Conservation (phyloP, 2,113 vertebrate genomes). For the Narcine bancroftii region DNA sequence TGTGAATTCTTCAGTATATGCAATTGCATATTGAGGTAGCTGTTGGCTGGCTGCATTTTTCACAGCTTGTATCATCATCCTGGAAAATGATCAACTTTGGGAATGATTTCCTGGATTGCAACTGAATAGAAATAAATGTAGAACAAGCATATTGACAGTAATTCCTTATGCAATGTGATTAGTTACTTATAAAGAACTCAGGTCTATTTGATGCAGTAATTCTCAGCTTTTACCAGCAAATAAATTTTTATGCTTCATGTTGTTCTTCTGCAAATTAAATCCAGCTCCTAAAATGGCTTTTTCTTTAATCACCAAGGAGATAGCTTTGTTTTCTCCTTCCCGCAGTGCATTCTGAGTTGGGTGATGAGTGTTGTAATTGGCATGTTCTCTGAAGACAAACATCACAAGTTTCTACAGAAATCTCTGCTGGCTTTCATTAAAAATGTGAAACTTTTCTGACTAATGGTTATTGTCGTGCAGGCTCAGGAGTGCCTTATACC, state of each 20-base stretch:
- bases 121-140: not conserved
- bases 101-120: constrained; percentile 23
- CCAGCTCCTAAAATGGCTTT: not conserved
- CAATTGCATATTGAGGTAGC: not conserved
- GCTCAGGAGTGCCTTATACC: not conserved
- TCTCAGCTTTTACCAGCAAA: not conserved
- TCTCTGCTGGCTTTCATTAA: not conserved
- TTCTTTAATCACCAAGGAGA: constrained; percentile 27
- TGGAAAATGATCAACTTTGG: not conserved
- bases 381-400: not conserved
- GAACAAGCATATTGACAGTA: not conserved
- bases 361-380: not conserved
- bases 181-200: not conserved
- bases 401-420: not conserved
- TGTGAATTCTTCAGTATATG: not conserved
- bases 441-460: not conserved
- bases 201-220: not conserved
- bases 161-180: not conserved
- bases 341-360: not conserved
- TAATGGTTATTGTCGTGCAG: not conserved
- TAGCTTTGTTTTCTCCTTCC: not conserved
- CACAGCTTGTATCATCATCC: not conserved
- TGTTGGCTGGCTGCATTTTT: constrained; percentile 4
- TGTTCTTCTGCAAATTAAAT: not conserved
- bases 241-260: not conserved